Evolutionary conservation across 2,888 invertebrate species (phyloP).

Genomic region (Blomia tropicalis): DNA sequence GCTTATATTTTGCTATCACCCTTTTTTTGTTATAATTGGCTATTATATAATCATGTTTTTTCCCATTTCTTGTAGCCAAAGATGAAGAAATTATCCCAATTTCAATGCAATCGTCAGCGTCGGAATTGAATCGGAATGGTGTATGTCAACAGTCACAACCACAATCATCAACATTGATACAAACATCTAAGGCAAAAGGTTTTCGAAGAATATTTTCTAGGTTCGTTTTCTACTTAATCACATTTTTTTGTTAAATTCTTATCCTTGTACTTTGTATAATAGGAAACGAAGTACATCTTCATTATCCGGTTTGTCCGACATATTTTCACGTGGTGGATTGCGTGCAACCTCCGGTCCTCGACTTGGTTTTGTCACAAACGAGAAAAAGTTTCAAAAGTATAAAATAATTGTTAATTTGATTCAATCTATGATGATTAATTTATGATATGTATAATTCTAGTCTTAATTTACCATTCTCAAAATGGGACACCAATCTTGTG

Average conservation of each 20-base stretch:
- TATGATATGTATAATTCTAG: slow-evolving; percentile 36
- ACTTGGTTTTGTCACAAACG: slow-evolving; percentile 37
- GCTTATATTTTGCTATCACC: not conserved
- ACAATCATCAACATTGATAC: not conserved
- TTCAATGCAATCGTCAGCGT: slow-evolving; percentile 19
- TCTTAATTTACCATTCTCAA: slow-evolving; percentile 54
- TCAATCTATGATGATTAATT: slow-evolving; percentile 5
- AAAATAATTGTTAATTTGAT: too few species aligned
- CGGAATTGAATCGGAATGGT: slow-evolving; percentile 14
- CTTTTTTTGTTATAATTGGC: not conserved
- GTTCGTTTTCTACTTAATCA: too few species aligned
- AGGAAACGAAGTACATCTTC: slow-evolving; percentile 21
- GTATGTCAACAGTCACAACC: too few species aligned
- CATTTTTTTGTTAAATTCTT: too few species aligned
- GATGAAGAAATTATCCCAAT: slow-evolving; percentile 23
- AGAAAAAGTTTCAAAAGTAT: slow-evolving; percentile 35
- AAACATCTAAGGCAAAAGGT: slow-evolving; percentile 23
- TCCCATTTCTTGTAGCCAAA: too few species aligned
- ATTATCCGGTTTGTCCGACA: slow-evolving; percentile 33
- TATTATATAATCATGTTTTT: slow-evolving; percentile 9
- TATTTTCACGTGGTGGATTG: slow-evolving; percentile 50
- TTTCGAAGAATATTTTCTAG: slow-evolving; percentile 19
- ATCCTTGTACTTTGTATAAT: too few species aligned
- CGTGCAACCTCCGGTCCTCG: slow-evolving; percentile 56
- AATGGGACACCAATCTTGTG: slow-evolving; percentile 64